Percentiles rank a stretch among this genome's conserved stretches.
phyloP scores from a whole-genome alignment of 1,140 invertebrate species.

The Battus philenor region DNA sequence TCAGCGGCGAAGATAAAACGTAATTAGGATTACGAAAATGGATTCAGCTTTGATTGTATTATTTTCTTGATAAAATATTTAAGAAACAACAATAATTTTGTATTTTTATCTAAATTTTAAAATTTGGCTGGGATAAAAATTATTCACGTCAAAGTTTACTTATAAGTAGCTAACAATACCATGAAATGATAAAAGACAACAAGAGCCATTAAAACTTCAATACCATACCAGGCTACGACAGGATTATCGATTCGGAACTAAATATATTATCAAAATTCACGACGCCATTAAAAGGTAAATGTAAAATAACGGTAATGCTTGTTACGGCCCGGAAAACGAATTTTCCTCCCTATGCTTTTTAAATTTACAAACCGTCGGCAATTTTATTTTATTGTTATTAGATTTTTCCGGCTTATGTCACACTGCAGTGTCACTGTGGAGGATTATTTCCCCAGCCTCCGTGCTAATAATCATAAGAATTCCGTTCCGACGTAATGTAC shows the following conservation, averaged over 20 bases:
- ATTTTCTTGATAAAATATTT: no score
- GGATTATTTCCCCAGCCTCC: slow-evolving; percentile 71
- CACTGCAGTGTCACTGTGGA: slow-evolving; percentile 56
- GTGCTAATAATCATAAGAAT: slow-evolving; percentile 74
- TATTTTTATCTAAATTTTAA: no score
- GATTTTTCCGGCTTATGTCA: slow-evolving; percentile 74
- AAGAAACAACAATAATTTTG: no score
- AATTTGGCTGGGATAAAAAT: background rate
- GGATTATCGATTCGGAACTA: background rate
- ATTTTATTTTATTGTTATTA: slow-evolving; percentile 76
- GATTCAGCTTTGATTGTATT: no score
- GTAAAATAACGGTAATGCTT: slow-evolving; percentile 69
- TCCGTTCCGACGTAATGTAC: slow-evolving; percentile 71
- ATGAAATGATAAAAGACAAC: background rate
- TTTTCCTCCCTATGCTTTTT: slow-evolving; percentile 68
- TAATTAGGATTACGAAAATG: slow-evolving; percentile 14
- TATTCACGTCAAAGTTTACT: background rate
- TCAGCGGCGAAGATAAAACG: slow-evolving; percentile 28
- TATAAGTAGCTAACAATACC: background rate
- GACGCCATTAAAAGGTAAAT: slow-evolving; percentile 52
- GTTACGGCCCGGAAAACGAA: slow-evolving; percentile 65
- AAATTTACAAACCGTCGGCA: slow-evolving; percentile 71
- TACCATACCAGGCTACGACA: background rate
- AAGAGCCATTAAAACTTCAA: background rate
- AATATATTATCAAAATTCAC: slow-evolving; percentile 39